Conservation (phyloP, 2,888 invertebrate genomes). For the Choristoneura rosaceana region DNA sequence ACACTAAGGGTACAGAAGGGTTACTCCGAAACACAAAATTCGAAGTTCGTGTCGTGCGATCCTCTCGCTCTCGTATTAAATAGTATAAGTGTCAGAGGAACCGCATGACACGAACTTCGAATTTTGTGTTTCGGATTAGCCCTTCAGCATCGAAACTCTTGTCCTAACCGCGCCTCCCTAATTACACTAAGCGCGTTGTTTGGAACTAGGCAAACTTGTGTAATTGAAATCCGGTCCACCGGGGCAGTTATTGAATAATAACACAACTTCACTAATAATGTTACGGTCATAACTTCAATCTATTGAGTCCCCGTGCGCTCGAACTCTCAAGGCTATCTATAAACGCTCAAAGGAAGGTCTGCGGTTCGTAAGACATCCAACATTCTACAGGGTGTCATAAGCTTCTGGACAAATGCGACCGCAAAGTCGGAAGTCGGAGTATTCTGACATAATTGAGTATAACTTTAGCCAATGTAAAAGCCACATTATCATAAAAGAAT, state of each 20-base stretch:
- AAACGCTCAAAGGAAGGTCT: not conserved
- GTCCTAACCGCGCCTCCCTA: constrained; percentile 41
- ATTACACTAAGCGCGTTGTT: constrained; percentile 54
- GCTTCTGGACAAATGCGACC: too few species aligned
- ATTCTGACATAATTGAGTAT: too few species aligned
- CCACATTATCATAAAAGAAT: too few species aligned
- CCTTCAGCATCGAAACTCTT: not conserved
- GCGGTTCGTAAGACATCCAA: not conserved
- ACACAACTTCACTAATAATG: constrained; percentile 43
- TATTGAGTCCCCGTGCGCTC: constrained; percentile 17
- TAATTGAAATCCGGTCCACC: constrained; percentile 57
- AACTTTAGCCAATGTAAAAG: too few species aligned
- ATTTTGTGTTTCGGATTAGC: too few species aligned
- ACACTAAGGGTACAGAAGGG: too few species aligned
- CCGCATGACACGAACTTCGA: too few species aligned
- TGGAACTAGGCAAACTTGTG: constrained; percentile 54
- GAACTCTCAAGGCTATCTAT: constrained; percentile 13
- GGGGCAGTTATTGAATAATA: constrained; percentile 54
- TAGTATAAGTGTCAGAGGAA: too few species aligned
- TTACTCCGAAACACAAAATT: too few species aligned
- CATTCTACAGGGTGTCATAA: not conserved
- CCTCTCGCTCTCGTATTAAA: too few species aligned
- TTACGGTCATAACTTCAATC: constrained; percentile 38
- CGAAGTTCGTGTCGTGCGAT: too few species aligned
- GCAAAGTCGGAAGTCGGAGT: too few species aligned